Percentiles rank a stretch among this genome's conserved stretches.
These are phyloP conservation scores for Ceratotherium simum DNA, from an alignment of 2,113 vertebrate species.

Conservation along the genomic window DNA sequence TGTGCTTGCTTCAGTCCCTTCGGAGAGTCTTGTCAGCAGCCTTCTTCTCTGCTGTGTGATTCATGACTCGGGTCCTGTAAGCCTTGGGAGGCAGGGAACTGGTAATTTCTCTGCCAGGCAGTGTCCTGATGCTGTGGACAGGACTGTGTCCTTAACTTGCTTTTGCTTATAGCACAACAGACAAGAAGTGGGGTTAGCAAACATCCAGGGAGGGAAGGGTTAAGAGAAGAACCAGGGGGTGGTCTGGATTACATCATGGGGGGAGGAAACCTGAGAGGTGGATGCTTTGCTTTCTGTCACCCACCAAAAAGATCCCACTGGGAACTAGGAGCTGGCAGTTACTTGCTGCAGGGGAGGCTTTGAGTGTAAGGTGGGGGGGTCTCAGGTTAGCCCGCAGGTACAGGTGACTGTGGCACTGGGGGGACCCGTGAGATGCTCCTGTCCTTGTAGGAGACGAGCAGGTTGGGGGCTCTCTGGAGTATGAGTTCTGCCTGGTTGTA, in stretches of 20 bases:
- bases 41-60: rapidly evolving
- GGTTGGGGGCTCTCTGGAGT: not conserved
- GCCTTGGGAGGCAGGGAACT: not conserved
- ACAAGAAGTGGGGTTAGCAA: not conserved
- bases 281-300: not conserved
- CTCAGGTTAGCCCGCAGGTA: rapidly evolving
- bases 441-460: not conserved
- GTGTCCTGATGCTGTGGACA: too few species aligned
- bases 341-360: not conserved
- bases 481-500: not conserved
- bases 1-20: rapidly evolving
- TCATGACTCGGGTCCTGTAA: not conserved
- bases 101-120: not conserved
- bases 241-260: too few species aligned
- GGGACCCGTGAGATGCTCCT: not conserved
- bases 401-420: not conserved
- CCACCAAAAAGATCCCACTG: not conserved
- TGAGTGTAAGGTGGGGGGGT: too few species aligned
- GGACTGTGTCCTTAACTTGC: too few species aligned
- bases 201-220: rapidly evolving
- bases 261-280: too few species aligned
- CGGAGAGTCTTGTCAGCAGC: rapidly evolving
- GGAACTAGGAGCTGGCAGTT: not conserved
- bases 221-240: not conserved
- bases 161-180: not conserved